phyloP scores from a whole-genome alignment of 2,797 vertebrate genomes.

The Platyrinchus mystaceus region DNA sequence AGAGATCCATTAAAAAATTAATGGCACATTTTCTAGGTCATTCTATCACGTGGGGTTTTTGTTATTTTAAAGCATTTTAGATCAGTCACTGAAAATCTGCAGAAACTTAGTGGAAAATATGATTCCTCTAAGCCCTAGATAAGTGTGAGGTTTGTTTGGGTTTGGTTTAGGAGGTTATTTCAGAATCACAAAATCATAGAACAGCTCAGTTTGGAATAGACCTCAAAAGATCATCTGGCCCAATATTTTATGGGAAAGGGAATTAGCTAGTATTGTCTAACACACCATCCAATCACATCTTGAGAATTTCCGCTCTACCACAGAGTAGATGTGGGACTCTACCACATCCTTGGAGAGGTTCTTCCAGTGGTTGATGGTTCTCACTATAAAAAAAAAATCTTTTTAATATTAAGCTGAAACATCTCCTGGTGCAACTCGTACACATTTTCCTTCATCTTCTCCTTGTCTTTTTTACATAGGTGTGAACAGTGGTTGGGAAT shows the following conservation, averaged over 20 bases:
- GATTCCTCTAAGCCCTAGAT: neutral
- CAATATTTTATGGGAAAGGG: neutral
- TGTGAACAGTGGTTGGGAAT: neutral
- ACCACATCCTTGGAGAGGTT: neutral
- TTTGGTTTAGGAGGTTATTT: neutral
- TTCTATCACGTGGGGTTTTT: neutral
- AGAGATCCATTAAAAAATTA: neutral
- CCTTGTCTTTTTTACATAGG: neutral
- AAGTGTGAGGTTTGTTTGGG: fast-evolving
- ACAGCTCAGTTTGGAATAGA: neutral
- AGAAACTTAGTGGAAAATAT: neutral
- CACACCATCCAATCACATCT: neutral
- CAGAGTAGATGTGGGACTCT: neutral
- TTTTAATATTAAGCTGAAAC: neutral
- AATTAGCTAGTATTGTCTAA: neutral
- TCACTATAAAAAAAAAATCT: neutral
- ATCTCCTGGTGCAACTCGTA: neutral
- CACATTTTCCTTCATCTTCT: neutral
- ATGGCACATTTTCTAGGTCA: neutral
- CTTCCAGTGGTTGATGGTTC: neutral
- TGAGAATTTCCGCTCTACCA: neutral
- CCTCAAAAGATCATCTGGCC: neutral
- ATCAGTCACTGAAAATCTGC: neutral
- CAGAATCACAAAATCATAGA: neutral
- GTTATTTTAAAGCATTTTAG: neutral